A percentile compares a stretch with the other conserved stretches of the same genome.
These are phyloP conservation scores for Falco peregrinus DNA, from an alignment of 2,797 vertebrate genomes.

Conservation along the genomic window DNA sequence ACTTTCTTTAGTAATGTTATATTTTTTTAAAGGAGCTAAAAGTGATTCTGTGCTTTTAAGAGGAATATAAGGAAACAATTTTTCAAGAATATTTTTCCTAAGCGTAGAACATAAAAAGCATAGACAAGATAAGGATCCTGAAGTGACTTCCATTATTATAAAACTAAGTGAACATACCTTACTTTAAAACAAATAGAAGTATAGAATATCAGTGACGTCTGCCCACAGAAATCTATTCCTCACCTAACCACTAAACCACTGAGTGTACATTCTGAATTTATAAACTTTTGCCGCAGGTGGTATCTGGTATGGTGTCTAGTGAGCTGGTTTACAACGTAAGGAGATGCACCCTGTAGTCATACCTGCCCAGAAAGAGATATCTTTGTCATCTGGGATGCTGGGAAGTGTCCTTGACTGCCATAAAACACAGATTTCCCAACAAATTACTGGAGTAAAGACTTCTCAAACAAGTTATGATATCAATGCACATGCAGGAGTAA, in stretches of 20 bases:
- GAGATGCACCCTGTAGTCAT: not conserved
- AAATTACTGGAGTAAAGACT: not conserved
- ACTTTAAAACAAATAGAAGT: not conserved
- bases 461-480: not conserved
- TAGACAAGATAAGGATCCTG: not conserved
- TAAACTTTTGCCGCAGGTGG: not conserved
- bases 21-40: not conserved
- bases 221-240: not conserved
- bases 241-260: accelerated
- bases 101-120: not conserved
- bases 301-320: not conserved
- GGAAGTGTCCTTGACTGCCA: not conserved
- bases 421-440: not conserved
- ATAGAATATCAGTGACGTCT: not conserved
- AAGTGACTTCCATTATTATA: not conserved
- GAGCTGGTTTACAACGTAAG: not conserved
- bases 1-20: not conserved
- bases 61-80: not conserved
- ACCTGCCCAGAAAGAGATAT: not conserved
- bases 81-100: not conserved
- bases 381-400: not conserved
- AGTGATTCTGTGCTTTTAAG: not conserved
- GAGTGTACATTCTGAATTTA: not conserved
- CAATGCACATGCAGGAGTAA: not conserved
- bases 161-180: not conserved